Conservation (phyloP, 2,888 invertebrate genomes). For the Chorisops tibialis region DNA sequence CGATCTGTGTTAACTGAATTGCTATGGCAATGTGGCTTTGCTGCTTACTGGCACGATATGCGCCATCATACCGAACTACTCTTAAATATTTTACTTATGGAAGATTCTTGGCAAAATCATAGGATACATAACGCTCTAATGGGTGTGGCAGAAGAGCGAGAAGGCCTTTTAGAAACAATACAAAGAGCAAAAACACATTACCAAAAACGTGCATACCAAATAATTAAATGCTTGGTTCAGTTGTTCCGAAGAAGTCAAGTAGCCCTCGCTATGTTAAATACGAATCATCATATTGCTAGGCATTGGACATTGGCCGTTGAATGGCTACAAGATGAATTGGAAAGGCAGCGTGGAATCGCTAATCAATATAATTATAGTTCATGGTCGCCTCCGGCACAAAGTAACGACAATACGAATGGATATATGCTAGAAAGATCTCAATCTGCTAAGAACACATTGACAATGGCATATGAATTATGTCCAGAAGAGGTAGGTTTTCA, state of each 20-base stretch:
- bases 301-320: slow-evolving; percentile 88
- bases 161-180: slow-evolving; percentile 91
- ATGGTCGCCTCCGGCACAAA: slow-evolving; percentile 92
- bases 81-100: slow-evolving; percentile 79
- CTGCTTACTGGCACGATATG: slow-evolving; percentile 92
- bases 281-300: slow-evolving; percentile 72
- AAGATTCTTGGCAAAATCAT: slow-evolving; percentile 95
- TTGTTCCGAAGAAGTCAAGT: slow-evolving; percentile 81
- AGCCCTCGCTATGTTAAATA: slow-evolving; percentile 75
- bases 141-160: slow-evolving; percentile 79
- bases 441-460: slow-evolving; percentile 85
- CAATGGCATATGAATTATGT: slow-evolving; percentile 72
- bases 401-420: slow-evolving; percentile 92
- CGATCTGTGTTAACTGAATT: slow-evolving; percentile 84
- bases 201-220: slow-evolving; percentile 95
- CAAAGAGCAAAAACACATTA: slow-evolving; percentile 89
- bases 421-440: slow-evolving; percentile 92
- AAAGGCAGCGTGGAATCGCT: slow-evolving; percentile 60
- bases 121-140: slow-evolving; percentile 91
- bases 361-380: slow-evolving; percentile 78
- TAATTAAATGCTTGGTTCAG: slow-evolving; percentile 91
- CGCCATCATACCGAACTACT: slow-evolving; percentile 88
- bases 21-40: slow-evolving; percentile 82
- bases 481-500: slow-evolving; percentile 60
- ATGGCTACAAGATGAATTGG: slow-evolving; percentile 94